Conservation (phyloP, 2,113 vertebrate species). For the Ascaphus truei region DNA sequence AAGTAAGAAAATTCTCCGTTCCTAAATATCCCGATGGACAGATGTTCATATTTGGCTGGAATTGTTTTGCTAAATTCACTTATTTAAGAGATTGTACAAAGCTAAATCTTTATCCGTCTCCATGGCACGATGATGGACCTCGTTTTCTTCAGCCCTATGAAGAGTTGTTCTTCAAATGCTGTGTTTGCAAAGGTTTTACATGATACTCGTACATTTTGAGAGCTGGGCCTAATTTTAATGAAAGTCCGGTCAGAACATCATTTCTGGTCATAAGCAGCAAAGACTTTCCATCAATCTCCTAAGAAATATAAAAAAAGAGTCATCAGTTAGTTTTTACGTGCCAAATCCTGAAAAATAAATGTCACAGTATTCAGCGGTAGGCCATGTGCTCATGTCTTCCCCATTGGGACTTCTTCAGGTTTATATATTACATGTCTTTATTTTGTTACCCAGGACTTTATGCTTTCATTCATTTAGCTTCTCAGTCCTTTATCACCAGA, state of each 20-base stretch:
- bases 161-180: conserved; percentile 88
- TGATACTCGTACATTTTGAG: conserved; percentile 99
- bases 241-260: conserved; percentile 95
- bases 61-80: background rate
- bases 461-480: too few species aligned
- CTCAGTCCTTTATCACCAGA: too few species aligned
- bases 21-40: background rate
- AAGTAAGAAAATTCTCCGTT: too few species aligned
- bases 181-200: conserved; percentile 93
- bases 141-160: conserved; percentile 63
- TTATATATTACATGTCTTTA: too few species aligned
- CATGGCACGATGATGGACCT: too few species aligned
- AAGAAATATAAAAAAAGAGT: conserved; percentile 46
- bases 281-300: conserved; percentile 98
- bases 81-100: too few species aligned
- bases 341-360: too few species aligned
- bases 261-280: conserved; percentile 96
- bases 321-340: conserved; percentile 33
- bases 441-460: too few species aligned
- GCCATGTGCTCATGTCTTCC: too few species aligned
- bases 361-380: too few species aligned
- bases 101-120: too few species aligned
- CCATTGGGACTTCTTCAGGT: too few species aligned
- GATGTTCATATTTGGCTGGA: background rate
- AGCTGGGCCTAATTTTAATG: conserved; percentile 94